Percentiles rank a stretch among this genome's conserved stretches.
Evolutionary conservation across 2,113 vertebrate species (phyloP).

Genomic region (Labeo rohita): DNA sequence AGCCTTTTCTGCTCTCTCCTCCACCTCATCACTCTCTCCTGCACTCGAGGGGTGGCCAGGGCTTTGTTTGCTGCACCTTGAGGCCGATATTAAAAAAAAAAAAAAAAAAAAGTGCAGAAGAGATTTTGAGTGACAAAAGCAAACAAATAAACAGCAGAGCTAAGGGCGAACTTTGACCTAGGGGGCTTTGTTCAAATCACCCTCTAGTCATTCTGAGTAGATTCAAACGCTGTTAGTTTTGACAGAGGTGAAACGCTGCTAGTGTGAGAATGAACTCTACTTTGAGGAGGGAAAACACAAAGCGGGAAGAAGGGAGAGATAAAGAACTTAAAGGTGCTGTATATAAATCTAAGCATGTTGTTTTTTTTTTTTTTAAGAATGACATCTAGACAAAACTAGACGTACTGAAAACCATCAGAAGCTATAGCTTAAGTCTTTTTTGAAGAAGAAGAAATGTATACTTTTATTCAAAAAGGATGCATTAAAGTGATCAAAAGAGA

Average conservation of each 20-base stretch:
- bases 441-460: too few species aligned
- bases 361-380: background rate
- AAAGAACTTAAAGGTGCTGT: background rate
- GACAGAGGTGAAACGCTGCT: constrained; percentile 34
- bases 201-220: constrained; percentile 63
- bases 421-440: too few species aligned
- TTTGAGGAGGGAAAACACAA: too few species aligned
- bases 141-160: constrained; percentile 60
- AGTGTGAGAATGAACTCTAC: constrained; percentile 36
- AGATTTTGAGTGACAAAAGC: constrained; percentile 55
- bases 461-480: too few species aligned
- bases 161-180: constrained; percentile 67
- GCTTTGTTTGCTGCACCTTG: constrained; percentile 65
- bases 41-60: constrained; percentile 43
- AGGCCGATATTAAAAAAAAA: constrained; percentile 61
- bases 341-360: background rate
- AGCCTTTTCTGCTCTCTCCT: constrained; percentile 59
- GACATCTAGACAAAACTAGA: background rate
- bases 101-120: constrained; percentile 45
- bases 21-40: constrained; percentile 55
- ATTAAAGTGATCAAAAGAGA: too few species aligned
- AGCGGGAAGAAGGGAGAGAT: background rate
- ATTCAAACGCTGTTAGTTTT: constrained; percentile 32
- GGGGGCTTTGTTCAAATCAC: constrained; percentile 63
- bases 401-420: too few species aligned